A percentile compares a stretch with the other conserved stretches of the same genome.
These are phyloP conservation scores for Fregetta grallaria DNA, from an alignment of 2,113 vertebrate genomes.

Conservation along the genomic window DNA sequence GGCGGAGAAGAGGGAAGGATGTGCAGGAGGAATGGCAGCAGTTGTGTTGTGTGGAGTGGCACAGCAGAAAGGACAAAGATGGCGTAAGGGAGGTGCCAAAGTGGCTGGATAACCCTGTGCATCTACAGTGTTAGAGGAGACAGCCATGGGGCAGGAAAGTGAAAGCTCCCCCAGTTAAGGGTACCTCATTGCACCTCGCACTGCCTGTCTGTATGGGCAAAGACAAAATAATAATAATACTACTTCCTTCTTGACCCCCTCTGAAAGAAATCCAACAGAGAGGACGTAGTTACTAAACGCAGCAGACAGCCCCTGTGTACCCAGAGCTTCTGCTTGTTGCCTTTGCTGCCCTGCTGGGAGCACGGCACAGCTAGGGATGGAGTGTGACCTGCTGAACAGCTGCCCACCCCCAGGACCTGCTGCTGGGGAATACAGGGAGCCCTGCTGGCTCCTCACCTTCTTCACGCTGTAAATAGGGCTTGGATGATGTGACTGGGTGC, in stretches of 20 bases:
- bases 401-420: background rate
- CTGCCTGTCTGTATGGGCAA: background rate
- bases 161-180: background rate
- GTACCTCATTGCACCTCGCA: background rate
- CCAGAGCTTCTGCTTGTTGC: background rate
- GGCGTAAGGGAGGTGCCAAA: background rate
- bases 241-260: background rate
- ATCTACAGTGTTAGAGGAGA: background rate
- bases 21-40: background rate
- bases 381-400: accelerated
- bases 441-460: accelerated
- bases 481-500: background rate
- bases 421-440: background rate
- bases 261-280: background rate
- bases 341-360: background rate
- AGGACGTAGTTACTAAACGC: background rate
- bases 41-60: background rate
- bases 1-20: background rate
- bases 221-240: background rate
- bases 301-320: background rate
- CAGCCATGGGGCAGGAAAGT: background rate
- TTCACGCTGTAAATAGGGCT: background rate
- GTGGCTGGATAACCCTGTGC: background rate
- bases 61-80: background rate
- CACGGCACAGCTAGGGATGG: background rate